Evolutionary conservation across 2,113 vertebrate species (phyloP).

Genomic region (Rhinopomastus cyanomelas): DNA sequence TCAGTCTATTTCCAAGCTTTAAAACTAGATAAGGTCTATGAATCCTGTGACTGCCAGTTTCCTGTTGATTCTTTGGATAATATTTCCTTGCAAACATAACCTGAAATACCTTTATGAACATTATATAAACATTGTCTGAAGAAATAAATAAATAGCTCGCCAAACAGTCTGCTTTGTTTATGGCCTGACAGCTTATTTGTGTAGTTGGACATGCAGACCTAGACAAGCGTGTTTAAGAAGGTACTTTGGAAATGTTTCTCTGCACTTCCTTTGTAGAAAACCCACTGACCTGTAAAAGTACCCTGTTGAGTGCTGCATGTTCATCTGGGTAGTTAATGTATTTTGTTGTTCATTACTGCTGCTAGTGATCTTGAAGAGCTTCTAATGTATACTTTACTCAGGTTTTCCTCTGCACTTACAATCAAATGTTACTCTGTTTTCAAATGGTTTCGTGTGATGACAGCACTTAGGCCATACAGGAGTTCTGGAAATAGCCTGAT

Average conservation of each 20-base stretch:
- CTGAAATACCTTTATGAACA: neutral
- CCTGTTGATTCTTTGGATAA: neutral
- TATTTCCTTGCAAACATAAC: neutral
- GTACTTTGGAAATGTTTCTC: conserved; percentile 66
- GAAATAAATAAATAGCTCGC: conserved; percentile 37
- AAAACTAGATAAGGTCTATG: neutral
- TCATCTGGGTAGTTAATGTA: conserved; percentile 38
- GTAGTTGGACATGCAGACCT: conserved; percentile 44
- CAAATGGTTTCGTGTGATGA: neutral
- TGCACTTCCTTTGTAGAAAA: conserved; percentile 58
- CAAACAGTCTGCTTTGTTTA: conserved; percentile 56
- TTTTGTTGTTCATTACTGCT: conserved; percentile 42
- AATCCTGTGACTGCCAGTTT: neutral
- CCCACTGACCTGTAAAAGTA: conserved; percentile 70
- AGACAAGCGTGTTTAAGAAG: conserved; percentile 65
- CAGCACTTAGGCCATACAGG: neutral
- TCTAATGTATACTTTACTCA: conserved; percentile 41
- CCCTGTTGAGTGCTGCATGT: conserved; percentile 22
- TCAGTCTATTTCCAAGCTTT: neutral
- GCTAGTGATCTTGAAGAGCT: conserved; percentile 28
- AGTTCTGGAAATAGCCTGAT: neutral
- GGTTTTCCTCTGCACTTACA: conserved; percentile 34
- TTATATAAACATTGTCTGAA: neutral
- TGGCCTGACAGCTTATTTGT: conserved; percentile 35
- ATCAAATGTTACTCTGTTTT: neutral